phyloP scores from a whole-genome alignment of 2,797 vertebrate species.

The Chromis chromis region DNA sequence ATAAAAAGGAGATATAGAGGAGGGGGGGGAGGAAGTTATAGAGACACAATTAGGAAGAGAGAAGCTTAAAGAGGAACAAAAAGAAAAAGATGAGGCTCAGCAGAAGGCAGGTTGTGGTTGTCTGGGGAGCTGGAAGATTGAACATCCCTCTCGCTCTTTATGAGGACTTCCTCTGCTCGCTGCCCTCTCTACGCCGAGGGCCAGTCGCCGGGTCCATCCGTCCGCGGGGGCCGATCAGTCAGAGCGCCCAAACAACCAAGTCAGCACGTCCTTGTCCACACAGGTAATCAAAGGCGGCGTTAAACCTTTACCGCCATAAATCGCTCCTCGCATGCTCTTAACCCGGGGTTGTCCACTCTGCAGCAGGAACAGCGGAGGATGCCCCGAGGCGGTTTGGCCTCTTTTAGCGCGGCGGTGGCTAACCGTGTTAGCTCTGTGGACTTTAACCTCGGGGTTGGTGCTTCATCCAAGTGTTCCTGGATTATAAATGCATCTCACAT shows the following conservation, averaged over 20 bases:
- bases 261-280: constrained; percentile 74
- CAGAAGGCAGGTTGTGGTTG: constrained; percentile 54
- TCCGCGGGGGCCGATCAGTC: constrained; percentile 75
- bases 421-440: constrained; percentile 8
- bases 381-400: constrained; percentile 22
- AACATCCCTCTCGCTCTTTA: constrained; percentile 64
- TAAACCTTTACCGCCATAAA: constrained; percentile 47
- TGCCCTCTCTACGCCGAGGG: constrained; percentile 45
- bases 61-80: constrained; percentile 35
- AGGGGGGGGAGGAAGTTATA: constrained; percentile 33
- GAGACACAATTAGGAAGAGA: constrained; percentile 35
- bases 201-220: constrained; percentile 69
- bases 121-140: constrained; percentile 69
- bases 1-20: constrained; percentile 28
- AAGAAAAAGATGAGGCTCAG: constrained; percentile 56
- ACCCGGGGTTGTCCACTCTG: constrained; percentile 19
- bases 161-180: constrained; percentile 62
- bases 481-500: neutral
- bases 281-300: constrained; percentile 71
- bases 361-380: constrained; percentile 2
- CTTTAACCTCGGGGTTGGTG: constrained; percentile 12
- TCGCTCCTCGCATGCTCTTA: constrained; percentile 43
- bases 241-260: constrained; percentile 61
- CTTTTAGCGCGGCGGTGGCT: constrained; percentile 6
- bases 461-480: neutral